Percentiles rank a stretch among this genome's conserved stretches.
Conservation (phyloP, 1,140 invertebrate species). For the Thalassaphorura encarpata region DNA sequence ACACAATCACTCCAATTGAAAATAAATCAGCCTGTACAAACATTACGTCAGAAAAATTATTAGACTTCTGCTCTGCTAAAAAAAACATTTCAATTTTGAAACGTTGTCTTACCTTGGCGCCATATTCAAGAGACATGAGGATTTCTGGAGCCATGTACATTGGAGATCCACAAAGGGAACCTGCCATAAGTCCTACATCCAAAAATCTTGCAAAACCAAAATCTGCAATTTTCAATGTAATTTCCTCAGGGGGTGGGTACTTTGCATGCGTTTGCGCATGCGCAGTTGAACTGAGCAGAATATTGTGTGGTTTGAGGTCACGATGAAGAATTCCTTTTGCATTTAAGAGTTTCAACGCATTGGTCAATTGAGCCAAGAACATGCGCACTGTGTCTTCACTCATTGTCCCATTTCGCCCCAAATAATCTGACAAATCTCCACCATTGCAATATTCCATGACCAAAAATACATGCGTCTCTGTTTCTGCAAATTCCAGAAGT, state of each 20-base stretch:
- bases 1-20: slow-evolving; percentile 98
- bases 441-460: slow-evolving; percentile 99
- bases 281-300: slow-evolving; percentile 81
- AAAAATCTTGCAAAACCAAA: slow-evolving; percentile 99
- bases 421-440: slow-evolving; percentile 94
- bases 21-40: slow-evolving; percentile 98
- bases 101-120: no score
- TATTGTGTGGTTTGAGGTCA: slow-evolving; percentile 97
- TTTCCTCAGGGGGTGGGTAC: slow-evolving; percentile 79
- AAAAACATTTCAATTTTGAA: no score
- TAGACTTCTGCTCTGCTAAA: no score
- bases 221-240: slow-evolving; percentile 94
- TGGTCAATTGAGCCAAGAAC: slow-evolving; percentile 93
- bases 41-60: no score
- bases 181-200: slow-evolving; percentile 98
- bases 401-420: slow-evolving; percentile 79
- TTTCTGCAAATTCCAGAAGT: slow-evolving; percentile 93
- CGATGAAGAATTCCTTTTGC: slow-evolving; percentile 96
- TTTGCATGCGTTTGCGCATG: no score
- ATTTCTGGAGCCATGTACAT: slow-evolving; percentile 99
- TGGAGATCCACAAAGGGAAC: slow-evolving; percentile 92
- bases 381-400: slow-evolving; percentile 94
- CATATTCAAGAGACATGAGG: slow-evolving; percentile 98
- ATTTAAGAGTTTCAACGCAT: slow-evolving; percentile 91
- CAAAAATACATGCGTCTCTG: slow-evolving; percentile 81